Evolutionary conservation across 1,140 invertebrate genomes (phyloP).

Genomic region (Chionoecetes opilio): DNA sequence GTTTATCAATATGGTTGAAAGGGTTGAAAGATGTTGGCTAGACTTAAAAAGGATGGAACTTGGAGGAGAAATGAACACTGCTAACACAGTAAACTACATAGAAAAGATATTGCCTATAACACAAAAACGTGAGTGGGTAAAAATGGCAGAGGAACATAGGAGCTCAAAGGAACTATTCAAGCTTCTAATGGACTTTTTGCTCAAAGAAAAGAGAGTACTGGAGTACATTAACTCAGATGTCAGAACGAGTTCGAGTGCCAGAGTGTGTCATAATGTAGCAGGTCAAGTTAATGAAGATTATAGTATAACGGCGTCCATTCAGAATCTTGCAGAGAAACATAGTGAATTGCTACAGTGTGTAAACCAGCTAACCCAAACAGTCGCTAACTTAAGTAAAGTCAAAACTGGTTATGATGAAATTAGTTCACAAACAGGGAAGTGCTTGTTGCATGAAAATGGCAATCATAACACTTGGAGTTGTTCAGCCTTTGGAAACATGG

Average conservation of each 20-base stretch:
- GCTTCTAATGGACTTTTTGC: not conserved
- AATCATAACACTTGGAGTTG: slow-evolving; percentile 3
- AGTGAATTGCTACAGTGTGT: not conserved
- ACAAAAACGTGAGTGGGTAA: slow-evolving; percentile 52
- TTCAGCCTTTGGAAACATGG: not conserved
- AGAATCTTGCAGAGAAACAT: not conserved
- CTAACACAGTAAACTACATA: too few relatives aligned
- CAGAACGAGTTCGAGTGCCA: not conserved
- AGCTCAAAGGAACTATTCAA: not conserved
- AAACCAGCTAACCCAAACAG: not conserved
- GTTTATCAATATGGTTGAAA: slow-evolving; percentile 51
- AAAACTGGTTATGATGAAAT: too few relatives aligned
- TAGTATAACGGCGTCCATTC: too few relatives aligned
- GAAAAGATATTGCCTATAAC: not conserved
- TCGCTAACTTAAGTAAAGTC: not conserved
- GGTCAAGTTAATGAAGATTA: not conserved
- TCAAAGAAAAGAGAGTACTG: slow-evolving; percentile 38
- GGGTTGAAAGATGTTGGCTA: slow-evolving; percentile 52
- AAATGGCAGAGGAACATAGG: not conserved
- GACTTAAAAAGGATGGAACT: slow-evolving; percentile 43
- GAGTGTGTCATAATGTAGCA: too few relatives aligned
- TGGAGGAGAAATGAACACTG: slow-evolving; percentile 32
- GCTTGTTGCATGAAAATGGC: too few relatives aligned
- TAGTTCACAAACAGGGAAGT: too few relatives aligned
- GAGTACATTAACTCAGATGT: slow-evolving; percentile 44